Percentiles rank a stretch among this genome's conserved stretches.
phyloP scores from a whole-genome alignment of 2,888 invertebrate genomes.

The Sinotaia quadrata region DNA sequence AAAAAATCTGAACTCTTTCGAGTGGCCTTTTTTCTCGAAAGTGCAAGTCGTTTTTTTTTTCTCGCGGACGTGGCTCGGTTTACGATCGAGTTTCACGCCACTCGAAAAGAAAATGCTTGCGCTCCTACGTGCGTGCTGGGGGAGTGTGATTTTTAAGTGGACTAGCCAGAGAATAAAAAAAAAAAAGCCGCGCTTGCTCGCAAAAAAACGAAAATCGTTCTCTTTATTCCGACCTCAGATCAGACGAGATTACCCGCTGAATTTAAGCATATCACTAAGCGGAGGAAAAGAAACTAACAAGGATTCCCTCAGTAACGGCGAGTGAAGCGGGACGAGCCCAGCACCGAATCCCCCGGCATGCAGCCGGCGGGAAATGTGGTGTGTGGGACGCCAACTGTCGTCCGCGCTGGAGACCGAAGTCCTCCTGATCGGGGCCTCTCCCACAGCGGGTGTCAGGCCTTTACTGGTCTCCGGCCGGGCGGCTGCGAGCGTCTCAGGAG shows the following conservation, averaged over 20 bases:
- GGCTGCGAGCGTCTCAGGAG: constrained; percentile 39
- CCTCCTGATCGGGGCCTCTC: constrained; percentile 66
- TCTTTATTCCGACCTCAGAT: constrained; percentile 45
- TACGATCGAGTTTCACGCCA: too few relatives aligned
- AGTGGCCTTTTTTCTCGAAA: too few relatives aligned
- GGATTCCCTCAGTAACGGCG: constrained; percentile 78
- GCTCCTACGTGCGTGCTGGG: too few relatives aligned
- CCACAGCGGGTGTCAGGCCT: constrained; percentile 73
- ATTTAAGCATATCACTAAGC: constrained; percentile 21
- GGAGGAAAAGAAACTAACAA: constrained; percentile 13
- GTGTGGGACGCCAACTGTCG: constrained; percentile 72
- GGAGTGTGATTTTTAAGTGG: too few relatives aligned
- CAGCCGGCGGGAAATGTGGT: constrained; percentile 77
- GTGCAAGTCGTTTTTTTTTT: too few relatives aligned
- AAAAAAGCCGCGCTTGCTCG: too few relatives aligned
- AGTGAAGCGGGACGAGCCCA: constrained; percentile 79
- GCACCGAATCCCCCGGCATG: constrained; percentile 75
- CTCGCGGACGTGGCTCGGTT: too few relatives aligned
- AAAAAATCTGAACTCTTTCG: too few relatives aligned
- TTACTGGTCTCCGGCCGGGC: constrained; percentile 63
- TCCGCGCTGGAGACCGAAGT: constrained; percentile 48
- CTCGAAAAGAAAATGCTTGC: too few relatives aligned
- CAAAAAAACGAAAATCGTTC: neutral
- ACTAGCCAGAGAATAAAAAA: too few relatives aligned
- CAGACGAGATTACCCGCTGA: constrained; percentile 20